Evolutionary conservation across 1,140 invertebrate species (phyloP).

Genomic region (Drosophila elegans): DNA sequence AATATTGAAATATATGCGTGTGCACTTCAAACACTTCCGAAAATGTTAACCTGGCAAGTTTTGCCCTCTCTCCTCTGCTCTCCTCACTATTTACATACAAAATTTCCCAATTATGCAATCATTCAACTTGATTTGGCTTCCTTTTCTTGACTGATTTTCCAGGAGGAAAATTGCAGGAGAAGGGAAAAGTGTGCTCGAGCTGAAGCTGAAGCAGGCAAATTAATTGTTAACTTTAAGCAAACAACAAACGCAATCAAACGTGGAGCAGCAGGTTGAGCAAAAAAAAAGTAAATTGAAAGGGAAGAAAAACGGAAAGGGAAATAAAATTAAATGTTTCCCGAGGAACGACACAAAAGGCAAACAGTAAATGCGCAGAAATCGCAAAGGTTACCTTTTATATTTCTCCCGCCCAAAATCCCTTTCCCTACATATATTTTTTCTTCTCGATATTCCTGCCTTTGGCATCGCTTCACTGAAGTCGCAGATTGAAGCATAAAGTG

Average conservation of each 20-base stretch:
- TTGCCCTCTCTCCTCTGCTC: background rate
- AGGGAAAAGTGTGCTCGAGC: conserved; percentile 9
- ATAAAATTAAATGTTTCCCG: conserved; percentile 54
- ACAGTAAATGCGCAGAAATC: conserved; percentile 56
- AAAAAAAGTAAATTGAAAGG: conserved; percentile 2
- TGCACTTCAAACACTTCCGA: conserved; percentile 39
- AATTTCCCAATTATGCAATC: conserved; percentile 59
- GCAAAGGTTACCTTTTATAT: conserved; percentile 48
- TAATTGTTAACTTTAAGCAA: conserved; percentile 83
- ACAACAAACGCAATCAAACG: conserved; percentile 82
- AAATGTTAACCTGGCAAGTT: conserved; percentile 41
- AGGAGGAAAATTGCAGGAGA: conserved; percentile 4
- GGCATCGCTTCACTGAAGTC: conserved; percentile 50
- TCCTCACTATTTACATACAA: conserved; percentile 42
- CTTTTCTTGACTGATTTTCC: conserved; percentile 72
- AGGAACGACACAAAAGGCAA: conserved; percentile 57
- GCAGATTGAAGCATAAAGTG: conserved; percentile 40
- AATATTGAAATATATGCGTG: background rate
- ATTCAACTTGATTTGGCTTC: conserved; percentile 69
- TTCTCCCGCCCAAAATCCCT: conserved; percentile 14
- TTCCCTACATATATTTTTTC: conserved; percentile 1
- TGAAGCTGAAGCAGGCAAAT: conserved; percentile 49
- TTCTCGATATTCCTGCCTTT: conserved; percentile 23
- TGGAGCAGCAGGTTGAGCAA: conserved; percentile 39
- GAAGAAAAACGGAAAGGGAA: conserved; percentile 8